These are phyloP conservation scores for Rhombomys opimus DNA, from an alignment of 2,113 vertebrate species.

Conservation along the genomic window DNA sequence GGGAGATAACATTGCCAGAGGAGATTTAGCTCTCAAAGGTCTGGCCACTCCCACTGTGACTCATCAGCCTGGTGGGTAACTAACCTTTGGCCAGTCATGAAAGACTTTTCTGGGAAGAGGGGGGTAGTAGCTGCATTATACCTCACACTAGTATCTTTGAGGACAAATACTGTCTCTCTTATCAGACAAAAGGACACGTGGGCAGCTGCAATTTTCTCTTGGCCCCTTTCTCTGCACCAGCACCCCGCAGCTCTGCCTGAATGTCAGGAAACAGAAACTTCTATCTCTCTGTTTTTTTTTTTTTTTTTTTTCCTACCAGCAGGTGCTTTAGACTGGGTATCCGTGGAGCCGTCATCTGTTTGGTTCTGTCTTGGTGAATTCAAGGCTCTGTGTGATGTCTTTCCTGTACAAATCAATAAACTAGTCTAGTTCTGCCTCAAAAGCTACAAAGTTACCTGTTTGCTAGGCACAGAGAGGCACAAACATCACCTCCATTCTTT, in stretches of 20 bases:
- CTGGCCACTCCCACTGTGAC: not conserved
- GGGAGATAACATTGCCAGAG: not conserved
- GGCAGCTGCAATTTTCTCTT: not conserved
- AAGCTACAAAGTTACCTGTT: not conserved
- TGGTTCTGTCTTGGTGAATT: not conserved
- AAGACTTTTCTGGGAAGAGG: not conserved
- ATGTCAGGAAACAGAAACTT: not conserved
- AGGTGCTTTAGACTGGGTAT: not conserved
- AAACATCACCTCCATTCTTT: not conserved
- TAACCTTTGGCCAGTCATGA: conserved; percentile 3
- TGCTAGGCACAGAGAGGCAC: not conserved
- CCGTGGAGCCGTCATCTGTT: not conserved
- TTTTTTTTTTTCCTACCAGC: not conserved
- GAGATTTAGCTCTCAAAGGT: not conserved
- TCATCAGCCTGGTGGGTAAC: not conserved
- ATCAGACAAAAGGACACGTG: not conserved
- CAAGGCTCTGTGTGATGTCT: not conserved
- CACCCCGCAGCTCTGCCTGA: not conserved
- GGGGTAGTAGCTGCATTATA: not conserved
- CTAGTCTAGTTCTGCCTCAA: not conserved
- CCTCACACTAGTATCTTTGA: not conserved
- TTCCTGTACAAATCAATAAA: not conserved
- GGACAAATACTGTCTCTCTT: not conserved
- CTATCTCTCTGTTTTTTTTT: not conserved
- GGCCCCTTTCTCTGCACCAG: not conserved